Percentiles rank a stretch among this genome's conserved stretches.
Conservation (phyloP, 1,140 invertebrate genomes). For the Ridgeia piscesae region DNA sequence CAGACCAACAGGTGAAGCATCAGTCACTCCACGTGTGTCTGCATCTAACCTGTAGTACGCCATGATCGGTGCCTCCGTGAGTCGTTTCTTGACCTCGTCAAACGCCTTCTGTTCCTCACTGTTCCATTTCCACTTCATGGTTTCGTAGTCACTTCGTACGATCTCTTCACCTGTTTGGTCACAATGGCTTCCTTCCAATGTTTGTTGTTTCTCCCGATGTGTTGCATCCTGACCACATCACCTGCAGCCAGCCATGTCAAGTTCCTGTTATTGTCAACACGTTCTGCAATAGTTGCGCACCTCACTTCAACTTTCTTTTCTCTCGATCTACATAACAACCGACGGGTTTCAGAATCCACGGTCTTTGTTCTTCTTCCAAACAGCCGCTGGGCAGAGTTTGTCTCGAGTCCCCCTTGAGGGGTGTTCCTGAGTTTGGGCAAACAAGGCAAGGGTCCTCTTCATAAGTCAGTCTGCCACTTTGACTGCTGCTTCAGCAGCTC, state of each 20-base stretch:
- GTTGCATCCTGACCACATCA: constrained; percentile 14
- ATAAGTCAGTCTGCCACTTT: constrained; percentile 7
- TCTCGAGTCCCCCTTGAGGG: constrained; percentile 14
- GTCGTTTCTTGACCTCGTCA: too few species aligned
- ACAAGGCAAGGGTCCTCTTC: constrained; percentile 26
- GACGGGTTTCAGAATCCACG: not conserved
- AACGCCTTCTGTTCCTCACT: too few species aligned
- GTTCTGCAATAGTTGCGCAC: not conserved
- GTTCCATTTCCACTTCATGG: too few species aligned
- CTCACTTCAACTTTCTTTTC: too few species aligned
- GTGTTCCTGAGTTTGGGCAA: constrained; percentile 30
- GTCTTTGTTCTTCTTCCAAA: not conserved
- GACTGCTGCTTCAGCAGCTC: constrained; percentile 20
- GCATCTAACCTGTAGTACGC: too few species aligned
- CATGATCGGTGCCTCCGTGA: too few species aligned
- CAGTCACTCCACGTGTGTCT: too few species aligned
- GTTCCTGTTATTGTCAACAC: not conserved
- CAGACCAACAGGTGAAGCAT: too few species aligned
- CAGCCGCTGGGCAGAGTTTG: constrained; percentile 8
- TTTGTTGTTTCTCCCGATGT: not conserved
- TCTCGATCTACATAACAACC: not conserved
- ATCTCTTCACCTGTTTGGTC: not conserved
- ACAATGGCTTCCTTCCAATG: constrained; percentile 16
- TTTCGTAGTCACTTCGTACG: too few species aligned
- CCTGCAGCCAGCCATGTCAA: not conserved